Conservation (phyloP, 2,797 vertebrate genomes). For the Sardinella longiceps region DNA sequence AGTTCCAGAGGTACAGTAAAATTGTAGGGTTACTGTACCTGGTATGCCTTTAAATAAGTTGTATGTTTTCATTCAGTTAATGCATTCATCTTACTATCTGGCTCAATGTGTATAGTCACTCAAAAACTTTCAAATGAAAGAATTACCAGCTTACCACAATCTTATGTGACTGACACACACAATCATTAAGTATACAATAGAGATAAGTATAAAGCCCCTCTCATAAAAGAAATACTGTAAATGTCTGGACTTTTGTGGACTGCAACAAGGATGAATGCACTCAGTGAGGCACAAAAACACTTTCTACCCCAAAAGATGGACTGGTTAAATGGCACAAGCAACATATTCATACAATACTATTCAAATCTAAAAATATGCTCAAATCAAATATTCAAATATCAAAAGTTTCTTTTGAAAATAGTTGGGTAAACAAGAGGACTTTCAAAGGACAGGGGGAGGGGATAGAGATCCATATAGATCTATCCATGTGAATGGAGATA, state of each 20-base stretch:
- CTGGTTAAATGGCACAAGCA: background rate
- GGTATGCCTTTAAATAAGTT: no score
- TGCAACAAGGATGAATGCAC: no score
- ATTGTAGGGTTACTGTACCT: no score
- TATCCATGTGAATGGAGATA: background rate
- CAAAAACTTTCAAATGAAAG: background rate
- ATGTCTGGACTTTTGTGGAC: no score
- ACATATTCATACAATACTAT: background rate
- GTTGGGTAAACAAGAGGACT: background rate
- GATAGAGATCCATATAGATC: no score
- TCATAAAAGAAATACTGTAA: no score
- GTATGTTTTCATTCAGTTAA: background rate
- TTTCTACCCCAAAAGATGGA: no score
- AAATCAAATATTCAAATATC: background rate
- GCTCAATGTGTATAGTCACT: background rate
- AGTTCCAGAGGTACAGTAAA: no score
- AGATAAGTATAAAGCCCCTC: no score
- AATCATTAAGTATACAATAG: no score
- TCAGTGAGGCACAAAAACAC: no score
- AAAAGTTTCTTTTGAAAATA: background rate
- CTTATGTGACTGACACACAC: background rate
- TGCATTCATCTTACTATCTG: background rate
- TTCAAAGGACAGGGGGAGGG: background rate
- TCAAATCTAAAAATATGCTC: background rate
- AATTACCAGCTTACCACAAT: background rate